Evolutionary conservation across 2,888 invertebrate genomes (phyloP).

Genomic region (Nephrotoma flavescens): DNA sequence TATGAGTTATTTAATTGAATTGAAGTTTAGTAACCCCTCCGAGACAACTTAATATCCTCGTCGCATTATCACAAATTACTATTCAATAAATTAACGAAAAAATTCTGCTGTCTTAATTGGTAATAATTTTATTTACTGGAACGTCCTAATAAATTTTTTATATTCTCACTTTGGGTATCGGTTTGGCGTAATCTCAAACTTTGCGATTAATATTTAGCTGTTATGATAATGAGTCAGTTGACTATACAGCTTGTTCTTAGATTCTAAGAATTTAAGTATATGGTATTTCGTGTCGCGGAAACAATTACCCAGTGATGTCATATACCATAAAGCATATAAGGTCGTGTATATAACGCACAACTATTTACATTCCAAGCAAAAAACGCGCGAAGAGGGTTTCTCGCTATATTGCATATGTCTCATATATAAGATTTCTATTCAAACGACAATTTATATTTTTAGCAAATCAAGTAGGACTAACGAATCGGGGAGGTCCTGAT

Average conservation of each 20-base stretch:
- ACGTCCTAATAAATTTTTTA: too few species aligned
- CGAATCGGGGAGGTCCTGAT: background rate
- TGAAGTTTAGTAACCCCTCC: too few species aligned
- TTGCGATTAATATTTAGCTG: background rate
- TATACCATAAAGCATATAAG: background rate
- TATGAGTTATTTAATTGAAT: too few species aligned
- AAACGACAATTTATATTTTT: background rate
- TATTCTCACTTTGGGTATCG: too few species aligned
- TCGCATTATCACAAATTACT: too few species aligned
- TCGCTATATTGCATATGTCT: too few species aligned
- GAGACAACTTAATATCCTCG: too few species aligned
- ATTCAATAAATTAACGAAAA: too few species aligned
- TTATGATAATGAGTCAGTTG: background rate
- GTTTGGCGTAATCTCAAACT: background rate
- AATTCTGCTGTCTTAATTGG: too few species aligned
- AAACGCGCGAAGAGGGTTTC: background rate
- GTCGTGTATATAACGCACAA: background rate
- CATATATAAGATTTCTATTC: too few species aligned
- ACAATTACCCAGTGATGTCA: background rate
- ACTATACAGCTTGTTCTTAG: background rate
- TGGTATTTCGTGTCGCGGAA: background rate
- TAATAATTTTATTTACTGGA: too few species aligned
- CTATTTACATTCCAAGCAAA: background rate
- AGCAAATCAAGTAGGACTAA: background rate
- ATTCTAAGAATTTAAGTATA: background rate